Evolutionary conservation across 2,113 vertebrate species (phyloP).

Genomic region (Catagonus wagneri): DNA sequence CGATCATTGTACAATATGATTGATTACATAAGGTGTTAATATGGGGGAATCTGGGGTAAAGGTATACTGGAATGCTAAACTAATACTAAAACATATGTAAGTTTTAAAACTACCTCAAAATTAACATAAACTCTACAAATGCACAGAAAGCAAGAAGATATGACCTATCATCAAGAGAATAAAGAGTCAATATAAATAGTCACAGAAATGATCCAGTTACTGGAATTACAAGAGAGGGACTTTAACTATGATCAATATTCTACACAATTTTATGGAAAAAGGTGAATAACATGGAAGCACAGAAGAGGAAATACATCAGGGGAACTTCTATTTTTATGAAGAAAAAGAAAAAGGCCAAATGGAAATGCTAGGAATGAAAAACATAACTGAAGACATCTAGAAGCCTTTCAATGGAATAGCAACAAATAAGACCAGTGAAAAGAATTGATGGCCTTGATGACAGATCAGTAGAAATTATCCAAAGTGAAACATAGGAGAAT

Average conservation of each 20-base stretch:
- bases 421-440: neutral
- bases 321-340: neutral
- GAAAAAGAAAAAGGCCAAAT: neutral
- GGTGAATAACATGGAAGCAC: neutral
- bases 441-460: neutral
- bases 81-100: neutral
- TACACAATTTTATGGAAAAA: neutral
- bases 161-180: neutral
- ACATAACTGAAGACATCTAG: neutral
- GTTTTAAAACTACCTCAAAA: neutral
- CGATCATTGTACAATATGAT: too few species aligned
- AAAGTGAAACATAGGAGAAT: too few species aligned
- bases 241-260: neutral
- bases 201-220: neutral
- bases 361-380: neutral
- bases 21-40: too few species aligned
- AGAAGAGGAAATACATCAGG: neutral
- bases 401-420: neutral
- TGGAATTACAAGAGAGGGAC: neutral
- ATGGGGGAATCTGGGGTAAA: neutral
- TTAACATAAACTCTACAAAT: neutral
- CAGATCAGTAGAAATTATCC: neutral
- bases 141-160: neutral
- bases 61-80: neutral
- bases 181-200: neutral